phyloP scores from a whole-genome alignment of 2,113 vertebrate species.

The Motacilla alba region DNA sequence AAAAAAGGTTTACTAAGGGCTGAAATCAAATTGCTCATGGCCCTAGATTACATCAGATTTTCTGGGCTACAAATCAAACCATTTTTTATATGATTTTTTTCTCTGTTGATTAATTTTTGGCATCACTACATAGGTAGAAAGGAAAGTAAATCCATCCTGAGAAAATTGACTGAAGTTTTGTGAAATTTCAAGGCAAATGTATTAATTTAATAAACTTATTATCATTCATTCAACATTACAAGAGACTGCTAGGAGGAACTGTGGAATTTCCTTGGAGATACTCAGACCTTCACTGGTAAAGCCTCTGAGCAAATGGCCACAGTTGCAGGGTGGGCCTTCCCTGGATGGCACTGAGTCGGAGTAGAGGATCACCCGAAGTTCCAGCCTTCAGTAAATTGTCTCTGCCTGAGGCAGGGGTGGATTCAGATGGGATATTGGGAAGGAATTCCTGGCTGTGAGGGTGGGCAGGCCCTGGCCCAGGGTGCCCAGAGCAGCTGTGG shows the following conservation, averaged over 20 bases:
- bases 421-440: neutral
- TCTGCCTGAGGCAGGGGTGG: neutral
- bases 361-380: neutral
- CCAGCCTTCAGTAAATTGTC: neutral
- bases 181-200: neutral
- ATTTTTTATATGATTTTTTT: neutral
- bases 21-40: neutral
- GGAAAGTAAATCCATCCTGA: neutral
- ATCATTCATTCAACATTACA: neutral
- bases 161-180: neutral
- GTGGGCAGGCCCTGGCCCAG: neutral
- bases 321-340: neutral
- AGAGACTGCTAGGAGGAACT: neutral
- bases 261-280: neutral
- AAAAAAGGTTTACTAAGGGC: neutral
- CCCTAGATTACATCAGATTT: neutral
- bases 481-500: neutral
- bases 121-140: neutral
- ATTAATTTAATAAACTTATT: neutral
- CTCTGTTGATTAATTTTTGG: neutral
- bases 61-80: neutral
- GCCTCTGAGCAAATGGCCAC: neutral
- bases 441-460: fast-evolving
- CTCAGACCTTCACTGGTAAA: neutral
- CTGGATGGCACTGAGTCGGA: fast-evolving